Percentiles rank a stretch among this genome's conserved stretches.
Evolutionary conservation across 2,797 vertebrate species (phyloP).

Genomic region (Huso huso): DNA sequence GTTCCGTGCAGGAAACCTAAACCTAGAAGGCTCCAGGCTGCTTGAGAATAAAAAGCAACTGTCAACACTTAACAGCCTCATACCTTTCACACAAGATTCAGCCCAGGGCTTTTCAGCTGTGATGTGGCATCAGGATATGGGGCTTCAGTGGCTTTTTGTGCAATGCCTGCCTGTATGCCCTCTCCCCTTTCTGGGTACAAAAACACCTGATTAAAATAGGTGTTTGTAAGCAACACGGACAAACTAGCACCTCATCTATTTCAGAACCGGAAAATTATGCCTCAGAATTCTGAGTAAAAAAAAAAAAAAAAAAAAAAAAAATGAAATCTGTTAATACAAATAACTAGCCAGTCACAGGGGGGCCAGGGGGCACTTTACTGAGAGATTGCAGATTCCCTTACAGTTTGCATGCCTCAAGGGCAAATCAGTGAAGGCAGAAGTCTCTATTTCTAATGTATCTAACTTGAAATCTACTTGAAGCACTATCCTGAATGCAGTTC

Average conservation of each 20-base stretch:
- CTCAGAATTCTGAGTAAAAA: too few species aligned
- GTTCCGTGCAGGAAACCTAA: constrained; percentile 31
- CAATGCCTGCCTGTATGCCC: neutral
- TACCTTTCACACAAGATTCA: constrained; percentile 11
- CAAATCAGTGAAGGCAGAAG: constrained; percentile 10
- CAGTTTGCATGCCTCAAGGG: neutral
- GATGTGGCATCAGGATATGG: constrained; percentile 12
- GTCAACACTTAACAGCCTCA: constrained; percentile 21
- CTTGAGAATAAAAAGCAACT: constrained; percentile 18
- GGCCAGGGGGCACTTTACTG: too few species aligned
- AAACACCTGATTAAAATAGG: constrained; percentile 14
- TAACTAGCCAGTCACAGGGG: too few species aligned
- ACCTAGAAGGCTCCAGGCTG: constrained; percentile 14
- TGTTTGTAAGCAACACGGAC: neutral
- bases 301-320: too few species aligned
- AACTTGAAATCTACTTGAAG: constrained; percentile 9
- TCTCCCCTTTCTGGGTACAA: constrained; percentile 3
- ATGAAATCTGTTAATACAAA: too few species aligned
- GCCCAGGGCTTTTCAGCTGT: constrained; percentile 16
- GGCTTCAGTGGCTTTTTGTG: constrained; percentile 4
- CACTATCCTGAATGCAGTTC: too few species aligned
- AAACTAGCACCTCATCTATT: neutral
- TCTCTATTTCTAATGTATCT: constrained; percentile 12
- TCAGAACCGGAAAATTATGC: constrained; percentile 4
- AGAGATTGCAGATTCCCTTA: neutral